Base-by-base conservation (phyloP, 2,797 vertebrate species). In the Coluber constrictor region DNA sequence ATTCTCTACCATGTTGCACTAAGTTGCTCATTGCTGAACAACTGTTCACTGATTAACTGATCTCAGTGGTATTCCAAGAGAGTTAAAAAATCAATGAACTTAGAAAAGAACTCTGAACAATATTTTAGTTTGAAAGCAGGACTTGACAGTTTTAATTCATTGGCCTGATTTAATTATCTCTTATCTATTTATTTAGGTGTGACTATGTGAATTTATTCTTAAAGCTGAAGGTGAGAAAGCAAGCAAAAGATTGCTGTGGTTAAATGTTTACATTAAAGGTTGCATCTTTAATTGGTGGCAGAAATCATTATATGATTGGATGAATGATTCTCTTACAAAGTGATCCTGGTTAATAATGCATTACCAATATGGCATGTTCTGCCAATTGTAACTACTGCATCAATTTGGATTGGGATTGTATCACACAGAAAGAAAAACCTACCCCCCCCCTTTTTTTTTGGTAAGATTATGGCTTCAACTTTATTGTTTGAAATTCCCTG, bases 21-120 rank as follows among this genome's bases (percentile, higher is more conserved):
- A 5, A 13, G 47, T 15, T 94, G 66, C 92, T 91, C 43, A 70
- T 93, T 93, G 94, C 63, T 87, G 90, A 93, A 89, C 54, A 92
- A 51, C 66, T 25, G 27, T 92, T n/a, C 56, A 95, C 92, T 93
- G 90, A 93, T 37, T 57, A 88, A 27, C 70, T 29, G 55, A 87
- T 61, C 61, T 55, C 47, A 94, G 9, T 29, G 66, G 93, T 86
- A 90, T 89, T 25, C 70, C 37, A 88, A 88, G 92, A 92, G 32
- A 92, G 25, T 70, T 93, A 18, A 89, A 92, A 92, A 90, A 92
- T 51, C 29, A 94, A 92, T 66, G 11, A 86, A 88, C 1, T 90
- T 93, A 43, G 0, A 0, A 59, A 92, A 93, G 15, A 93, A 93
- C 93, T 88, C 6, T 57, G 18, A 0, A 89, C n/a, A 90, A 51